Conservation (phyloP, 2,888 invertebrate genomes). For the Schrankia costaestrigalis region DNA sequence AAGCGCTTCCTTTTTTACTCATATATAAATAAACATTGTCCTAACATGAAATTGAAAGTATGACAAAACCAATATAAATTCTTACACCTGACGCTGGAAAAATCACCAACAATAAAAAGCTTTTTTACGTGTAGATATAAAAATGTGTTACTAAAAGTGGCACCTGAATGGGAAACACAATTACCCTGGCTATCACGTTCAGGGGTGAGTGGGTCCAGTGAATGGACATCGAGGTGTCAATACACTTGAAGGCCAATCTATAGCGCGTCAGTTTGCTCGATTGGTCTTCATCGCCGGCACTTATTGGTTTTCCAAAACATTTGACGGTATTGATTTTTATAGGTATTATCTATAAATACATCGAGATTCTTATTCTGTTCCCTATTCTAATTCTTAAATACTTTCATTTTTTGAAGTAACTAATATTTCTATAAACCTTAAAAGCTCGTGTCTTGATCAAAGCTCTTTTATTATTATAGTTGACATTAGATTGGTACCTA, state of each 20-base stretch:
- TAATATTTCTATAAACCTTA: too few species aligned
- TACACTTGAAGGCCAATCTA: slow-evolving; percentile 37
- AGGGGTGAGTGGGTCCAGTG: slow-evolving; percentile 37
- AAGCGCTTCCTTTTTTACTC: too few species aligned
- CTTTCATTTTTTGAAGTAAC: too few species aligned
- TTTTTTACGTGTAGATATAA: slow-evolving; percentile 24
- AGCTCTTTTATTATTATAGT: too few species aligned
- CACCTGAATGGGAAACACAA: slow-evolving; percentile 34
- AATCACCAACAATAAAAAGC: slow-evolving; percentile 22
- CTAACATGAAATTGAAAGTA: slow-evolving; percentile 9
- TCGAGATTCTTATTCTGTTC: too few species aligned
- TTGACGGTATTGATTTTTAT: slow-evolving; percentile 29
- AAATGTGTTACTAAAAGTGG: slow-evolving; percentile 28
- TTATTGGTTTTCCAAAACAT: slow-evolving; percentile 35
- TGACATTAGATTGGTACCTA: too few species aligned
- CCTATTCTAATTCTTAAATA: too few species aligned
- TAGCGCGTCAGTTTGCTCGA: slow-evolving; percentile 30
- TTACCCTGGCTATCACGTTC: slow-evolving; percentile 35
- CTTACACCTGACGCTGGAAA: slow-evolving; percentile 4
- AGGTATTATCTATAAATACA: slow-evolving; percentile 27
- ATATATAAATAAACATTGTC: too few species aligned
- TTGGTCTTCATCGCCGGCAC: slow-evolving; percentile 22
- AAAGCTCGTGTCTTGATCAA: too few species aligned
- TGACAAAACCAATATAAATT: too few species aligned
- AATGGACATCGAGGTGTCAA: slow-evolving; percentile 38